phyloP scores from a whole-genome alignment of 2,888 invertebrate genomes.

The Synanthedon myopaeformis region DNA sequence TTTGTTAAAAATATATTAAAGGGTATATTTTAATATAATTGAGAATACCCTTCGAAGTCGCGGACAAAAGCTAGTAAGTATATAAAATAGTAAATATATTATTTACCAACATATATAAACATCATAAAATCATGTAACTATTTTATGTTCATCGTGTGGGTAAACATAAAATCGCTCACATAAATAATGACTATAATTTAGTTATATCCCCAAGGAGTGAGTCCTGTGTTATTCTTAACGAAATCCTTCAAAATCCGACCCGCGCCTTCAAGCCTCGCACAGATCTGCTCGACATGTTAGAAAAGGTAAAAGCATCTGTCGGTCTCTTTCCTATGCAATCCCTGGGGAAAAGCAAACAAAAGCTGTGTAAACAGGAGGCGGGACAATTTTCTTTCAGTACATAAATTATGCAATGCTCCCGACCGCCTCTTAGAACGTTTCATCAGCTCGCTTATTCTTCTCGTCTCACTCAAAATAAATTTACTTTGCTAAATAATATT shows the following conservation, averaged over 20 bases:
- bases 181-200: not conserved
- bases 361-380: conserved; percentile 33
- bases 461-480: not conserved
- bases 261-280: not conserved
- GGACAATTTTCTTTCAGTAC: conserved; percentile 35
- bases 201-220: not conserved
- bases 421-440: conserved; percentile 42
- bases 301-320: conserved; percentile 21
- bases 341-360: conserved; percentile 46
- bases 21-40: too few species aligned
- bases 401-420: conserved; percentile 48
- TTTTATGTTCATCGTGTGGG: too few species aligned
- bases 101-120: too few species aligned
- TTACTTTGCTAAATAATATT: too few species aligned
- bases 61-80: too few species aligned
- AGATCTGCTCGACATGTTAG: conserved; percentile 6
- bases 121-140: too few species aligned
- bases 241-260: not conserved
- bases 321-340: conserved; percentile 27
- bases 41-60: too few species aligned
- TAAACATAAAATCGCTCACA: not conserved
- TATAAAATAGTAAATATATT: too few species aligned
- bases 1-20: too few species aligned
- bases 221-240: not conserved
- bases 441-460: conserved; percentile 27